Evolutionary conservation across 2,888 invertebrate species (phyloP).

Genomic region (Acheta domesticus): DNA sequence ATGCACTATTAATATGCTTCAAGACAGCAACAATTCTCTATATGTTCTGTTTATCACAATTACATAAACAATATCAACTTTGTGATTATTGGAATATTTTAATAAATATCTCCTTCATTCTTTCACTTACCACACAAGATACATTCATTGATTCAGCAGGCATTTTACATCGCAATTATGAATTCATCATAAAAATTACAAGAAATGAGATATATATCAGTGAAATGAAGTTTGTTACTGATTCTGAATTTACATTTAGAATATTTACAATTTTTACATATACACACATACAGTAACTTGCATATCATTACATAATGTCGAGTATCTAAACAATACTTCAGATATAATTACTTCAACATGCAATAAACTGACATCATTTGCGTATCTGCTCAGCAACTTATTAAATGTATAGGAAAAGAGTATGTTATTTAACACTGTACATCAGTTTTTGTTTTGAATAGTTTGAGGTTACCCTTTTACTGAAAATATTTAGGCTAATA

Average conservation of each 20-base stretch:
- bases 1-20: neutral
- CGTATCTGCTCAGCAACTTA: neutral
- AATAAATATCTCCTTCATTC: neutral
- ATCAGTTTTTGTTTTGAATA: too few relatives aligned
- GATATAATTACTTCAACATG: neutral
- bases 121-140: neutral
- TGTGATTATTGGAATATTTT: neutral
- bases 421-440: too few relatives aligned
- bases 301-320: neutral
- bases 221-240: too few relatives aligned
- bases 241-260: too few relatives aligned
- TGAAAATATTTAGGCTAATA: too few relatives aligned
- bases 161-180: too few relatives aligned
- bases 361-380: neutral
- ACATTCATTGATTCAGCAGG: too few relatives aligned
- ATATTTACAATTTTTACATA: neutral
- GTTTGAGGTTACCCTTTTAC: too few relatives aligned
- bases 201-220: too few relatives aligned
- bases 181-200: too few relatives aligned
- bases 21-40: neutral
- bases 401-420: too few relatives aligned
- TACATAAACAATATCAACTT: neutral
- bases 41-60: neutral
- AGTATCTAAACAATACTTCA: neutral
- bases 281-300: neutral